Evolutionary conservation across 2,113 vertebrate species (phyloP).

Genomic region (Dolichallabes microphthalmus): DNA sequence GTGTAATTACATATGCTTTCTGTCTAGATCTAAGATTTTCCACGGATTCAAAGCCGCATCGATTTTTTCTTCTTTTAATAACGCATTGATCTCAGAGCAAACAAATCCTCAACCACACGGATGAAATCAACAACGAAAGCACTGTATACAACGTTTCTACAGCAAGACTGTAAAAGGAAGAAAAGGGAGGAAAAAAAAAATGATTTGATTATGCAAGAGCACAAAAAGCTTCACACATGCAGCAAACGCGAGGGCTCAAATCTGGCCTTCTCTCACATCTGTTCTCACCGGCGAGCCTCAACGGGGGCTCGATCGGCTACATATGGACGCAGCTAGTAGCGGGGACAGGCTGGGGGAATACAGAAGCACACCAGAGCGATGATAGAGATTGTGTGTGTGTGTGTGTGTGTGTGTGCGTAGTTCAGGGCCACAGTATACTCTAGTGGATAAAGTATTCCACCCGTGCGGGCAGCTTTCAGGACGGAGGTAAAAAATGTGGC

Average conservation of each 20-base stretch:
- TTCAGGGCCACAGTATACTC: constrained; percentile 33
- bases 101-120: not conserved
- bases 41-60: not conserved
- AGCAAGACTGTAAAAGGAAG: not conserved
- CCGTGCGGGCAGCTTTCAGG: constrained; percentile 61
- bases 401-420: constrained; percentile 24
- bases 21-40: constrained; percentile 3
- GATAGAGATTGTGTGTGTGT: constrained; percentile 25
- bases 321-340: constrained; percentile 37
- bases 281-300: constrained; percentile 24
- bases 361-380: constrained; percentile 52
- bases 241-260: not conserved
- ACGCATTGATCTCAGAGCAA: constrained; percentile 15
- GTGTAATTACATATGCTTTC: not conserved
- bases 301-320: constrained; percentile 26
- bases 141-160: not conserved
- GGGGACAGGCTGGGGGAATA: constrained; percentile 49
- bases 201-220: not conserved
- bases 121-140: not conserved
- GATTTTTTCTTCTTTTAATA: constrained; percentile 22
- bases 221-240: not conserved
- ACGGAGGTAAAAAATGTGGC: constrained; percentile 62
- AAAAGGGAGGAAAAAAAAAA: no score
- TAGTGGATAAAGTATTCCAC: constrained; percentile 63
- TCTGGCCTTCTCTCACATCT: constrained; percentile 38